Base-by-base conservation (phyloP, 2,797 vertebrate genomes). In the Gambelia wislizenii region DNA sequence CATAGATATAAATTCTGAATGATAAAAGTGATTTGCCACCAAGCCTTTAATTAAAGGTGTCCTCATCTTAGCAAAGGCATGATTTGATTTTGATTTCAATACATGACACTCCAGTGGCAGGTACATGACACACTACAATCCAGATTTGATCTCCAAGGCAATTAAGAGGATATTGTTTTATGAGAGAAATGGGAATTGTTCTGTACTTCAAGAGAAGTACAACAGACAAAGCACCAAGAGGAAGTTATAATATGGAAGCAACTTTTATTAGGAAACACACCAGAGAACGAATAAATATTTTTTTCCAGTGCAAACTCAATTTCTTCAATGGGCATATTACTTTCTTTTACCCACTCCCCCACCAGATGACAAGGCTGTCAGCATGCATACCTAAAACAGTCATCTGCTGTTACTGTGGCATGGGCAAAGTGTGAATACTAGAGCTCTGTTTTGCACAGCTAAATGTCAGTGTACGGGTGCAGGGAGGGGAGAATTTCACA, bases 1-100 rank as follows among this genome's bases (percentile, higher is more conserved):
- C 13, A 84, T 6, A 2, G 52, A 39, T 3, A 69, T 67, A 18
- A 1, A 85, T 92, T 84, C 87, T 77, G 3, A 94, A 88, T 81
- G 70, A 90, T 39, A 6, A 5, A 61, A 12, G 1, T 69, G 85
- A 91, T 87, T 91, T 88, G 89, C 85, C 39, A 85, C 18, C 49
- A 89, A 74, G 86, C 0, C 70, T 87, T 61, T 75, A 92, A 86
- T 78, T 77, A 44, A 92, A 87, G 87, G 84, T 89, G 76, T 93
- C 85, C 90, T 76, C 10, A 56, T 85, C 10, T 27, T 70, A 70
- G 81, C 86, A 92, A 93, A 93, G 20, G 2, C 10, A 89, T 74
- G 12, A 81, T 87, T 91, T 86, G 61, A 83, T 93, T 92, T 91
- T 89, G 59, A 27, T 72, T 83, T 91, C 83, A n/a, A 4, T 91